These are phyloP conservation scores for Anastrepha obliqua DNA, from an alignment of 1,140 invertebrate genomes.

Conservation along the genomic window DNA sequence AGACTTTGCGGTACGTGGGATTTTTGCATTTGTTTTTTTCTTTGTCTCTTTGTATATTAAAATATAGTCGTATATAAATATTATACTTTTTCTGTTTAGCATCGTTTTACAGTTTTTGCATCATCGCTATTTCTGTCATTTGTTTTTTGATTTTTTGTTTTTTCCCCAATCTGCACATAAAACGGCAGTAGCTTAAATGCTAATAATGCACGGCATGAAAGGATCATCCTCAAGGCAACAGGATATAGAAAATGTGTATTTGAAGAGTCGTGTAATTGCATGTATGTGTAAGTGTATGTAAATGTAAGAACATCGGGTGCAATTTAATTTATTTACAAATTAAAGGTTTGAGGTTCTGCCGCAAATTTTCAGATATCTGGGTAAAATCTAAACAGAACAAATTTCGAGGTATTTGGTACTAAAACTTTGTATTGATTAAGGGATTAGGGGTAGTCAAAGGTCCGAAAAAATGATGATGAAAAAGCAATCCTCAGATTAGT, in stretches of 20 bases:
- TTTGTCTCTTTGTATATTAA: not conserved
- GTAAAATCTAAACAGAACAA: no score
- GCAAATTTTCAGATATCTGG: no score
- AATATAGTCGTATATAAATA: not conserved
- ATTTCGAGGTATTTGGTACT: no score
- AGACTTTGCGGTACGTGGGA: not conserved
- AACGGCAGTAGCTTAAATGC: slow-evolving; percentile 25
- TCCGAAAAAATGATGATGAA: no score
- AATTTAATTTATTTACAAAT: not conserved
- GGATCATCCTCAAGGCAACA: not conserved
- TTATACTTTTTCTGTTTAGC: not conserved
- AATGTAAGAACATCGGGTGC: not conserved
- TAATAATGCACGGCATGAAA: slow-evolving; percentile 18
- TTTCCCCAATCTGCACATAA: not conserved
- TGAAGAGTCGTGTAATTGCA: not conserved
- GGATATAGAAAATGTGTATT: not conserved
- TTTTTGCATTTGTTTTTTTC: slow-evolving; percentile 19
- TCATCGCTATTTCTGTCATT: not conserved
- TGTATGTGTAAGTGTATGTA: not conserved
- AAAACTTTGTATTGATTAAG: no score
- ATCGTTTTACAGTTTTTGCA: not conserved
- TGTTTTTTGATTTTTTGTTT: not conserved
- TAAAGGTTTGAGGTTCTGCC: not conserved
- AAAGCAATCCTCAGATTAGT: no score
- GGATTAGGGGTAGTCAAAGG: no score